A percentile compares a stretch with the other conserved stretches of the same genome.
Conservation (phyloP, 2,113 vertebrate species). For the Neotoma lepida region DNA sequence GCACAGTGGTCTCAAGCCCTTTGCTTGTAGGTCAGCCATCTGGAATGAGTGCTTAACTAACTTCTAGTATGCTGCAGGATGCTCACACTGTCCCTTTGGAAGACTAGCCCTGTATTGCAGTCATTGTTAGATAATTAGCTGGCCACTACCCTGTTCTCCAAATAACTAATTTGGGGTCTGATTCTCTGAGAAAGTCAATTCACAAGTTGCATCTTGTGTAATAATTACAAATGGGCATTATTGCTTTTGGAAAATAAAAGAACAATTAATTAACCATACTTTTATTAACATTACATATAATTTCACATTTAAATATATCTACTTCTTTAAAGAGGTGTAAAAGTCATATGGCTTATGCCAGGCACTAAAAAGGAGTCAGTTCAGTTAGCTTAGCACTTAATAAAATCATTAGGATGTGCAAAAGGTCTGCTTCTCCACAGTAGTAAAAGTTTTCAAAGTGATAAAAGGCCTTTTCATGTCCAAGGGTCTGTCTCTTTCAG, state of each 20-base stretch:
- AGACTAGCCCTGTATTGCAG: neutral
- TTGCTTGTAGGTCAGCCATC: neutral
- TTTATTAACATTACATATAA: conserved; percentile 49
- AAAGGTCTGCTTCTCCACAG: conserved; percentile 63
- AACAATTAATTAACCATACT: neutral
- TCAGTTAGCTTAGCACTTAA: conserved; percentile 67
- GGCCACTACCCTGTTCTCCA: conserved; percentile 18
- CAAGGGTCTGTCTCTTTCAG: conserved; percentile 48
- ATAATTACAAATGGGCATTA: conserved; percentile 16
- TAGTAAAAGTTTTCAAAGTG: conserved; percentile 66
- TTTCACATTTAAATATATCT: conserved; percentile 32
- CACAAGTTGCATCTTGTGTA: neutral
- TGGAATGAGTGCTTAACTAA: neutral
- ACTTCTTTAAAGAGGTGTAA: conserved; percentile 42
- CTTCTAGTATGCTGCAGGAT: neutral
- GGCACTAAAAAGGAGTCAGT: conserved; percentile 41
- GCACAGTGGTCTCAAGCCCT: neutral
- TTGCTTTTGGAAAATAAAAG: conserved; percentile 51
- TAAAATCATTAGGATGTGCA: conserved; percentile 68
- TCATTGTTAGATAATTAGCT: neutral
- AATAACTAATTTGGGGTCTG: conserved; percentile 31
- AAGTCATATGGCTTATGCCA: conserved; percentile 53
- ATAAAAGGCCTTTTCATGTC: conserved; percentile 68
- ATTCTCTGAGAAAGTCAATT: conserved; percentile 42
- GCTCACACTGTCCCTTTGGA: neutral